These are phyloP conservation scores for Dorcus hopei DNA, from an alignment of 2,888 invertebrate genomes.

Conservation along the genomic window DNA sequence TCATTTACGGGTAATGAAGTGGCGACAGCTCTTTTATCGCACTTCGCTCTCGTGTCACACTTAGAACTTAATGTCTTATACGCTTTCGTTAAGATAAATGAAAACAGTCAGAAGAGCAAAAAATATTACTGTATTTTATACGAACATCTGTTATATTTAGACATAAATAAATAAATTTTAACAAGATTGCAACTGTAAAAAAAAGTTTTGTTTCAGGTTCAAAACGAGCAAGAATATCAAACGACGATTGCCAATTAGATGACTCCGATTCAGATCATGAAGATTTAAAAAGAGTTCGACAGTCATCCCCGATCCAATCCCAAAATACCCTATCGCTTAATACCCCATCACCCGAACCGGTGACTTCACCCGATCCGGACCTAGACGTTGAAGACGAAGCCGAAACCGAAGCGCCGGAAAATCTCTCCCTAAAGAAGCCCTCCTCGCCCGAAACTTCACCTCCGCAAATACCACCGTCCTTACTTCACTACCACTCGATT, in stretches of 20 bases:
- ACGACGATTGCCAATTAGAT: slow-evolving; percentile 48
- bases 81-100: too few species aligned
- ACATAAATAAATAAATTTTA: too few species aligned
- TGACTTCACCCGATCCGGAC: slow-evolving; percentile 47
- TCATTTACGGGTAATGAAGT: slow-evolving; percentile 46
- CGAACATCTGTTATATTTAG: too few species aligned
- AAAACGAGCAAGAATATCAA: slow-evolving; percentile 51
- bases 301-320: slow-evolving; percentile 42
- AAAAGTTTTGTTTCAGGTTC: slow-evolving; percentile 23
- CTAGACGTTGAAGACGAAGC: slow-evolving; percentile 56
- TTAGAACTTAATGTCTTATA: too few species aligned
- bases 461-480: slow-evolving; percentile 39
- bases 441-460: slow-evolving; percentile 40
- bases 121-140: too few species aligned
- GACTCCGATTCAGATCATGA: slow-evolving; percentile 52
- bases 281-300: slow-evolving; percentile 40
- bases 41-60: neutral
- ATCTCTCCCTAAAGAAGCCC: slow-evolving; percentile 72
- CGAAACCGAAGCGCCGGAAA: slow-evolving; percentile 66
- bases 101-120: too few species aligned
- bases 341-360: slow-evolving; percentile 35
- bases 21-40: slow-evolving; percentile 33
- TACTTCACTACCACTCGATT: slow-evolving; percentile 20
- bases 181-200: too few species aligned
- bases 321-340: slow-evolving; percentile 46